phyloP scores from a whole-genome alignment of 2,797 vertebrate species.

The Hyperoplus lanceolatus region DNA sequence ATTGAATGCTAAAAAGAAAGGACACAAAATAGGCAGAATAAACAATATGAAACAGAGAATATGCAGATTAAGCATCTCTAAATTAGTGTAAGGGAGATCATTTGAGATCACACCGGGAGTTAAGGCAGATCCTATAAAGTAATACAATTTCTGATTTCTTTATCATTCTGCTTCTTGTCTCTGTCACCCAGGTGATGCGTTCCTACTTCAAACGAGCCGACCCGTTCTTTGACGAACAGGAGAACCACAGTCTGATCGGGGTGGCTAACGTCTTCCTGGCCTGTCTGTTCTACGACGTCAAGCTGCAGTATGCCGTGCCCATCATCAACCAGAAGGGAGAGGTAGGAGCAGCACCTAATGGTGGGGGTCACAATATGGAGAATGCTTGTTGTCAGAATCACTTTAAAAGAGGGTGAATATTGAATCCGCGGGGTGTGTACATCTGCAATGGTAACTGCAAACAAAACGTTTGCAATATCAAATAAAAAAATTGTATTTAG shows the following conservation, averaged over 20 bases:
- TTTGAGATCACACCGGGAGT: neutral
- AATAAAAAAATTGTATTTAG: too few species aligned
- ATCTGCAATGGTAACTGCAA: too few species aligned
- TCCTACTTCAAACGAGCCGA: constrained; percentile 94
- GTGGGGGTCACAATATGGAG: too few species aligned
- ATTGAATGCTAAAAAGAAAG: neutral
- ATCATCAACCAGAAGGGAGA: constrained; percentile 99
- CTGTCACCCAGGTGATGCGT: constrained; percentile 86
- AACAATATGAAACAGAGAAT: neutral
- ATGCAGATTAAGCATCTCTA: neutral
- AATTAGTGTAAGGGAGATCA: neutral
- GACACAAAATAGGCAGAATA: neutral
- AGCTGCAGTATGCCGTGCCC: constrained; percentile 96
- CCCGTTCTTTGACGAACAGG: constrained; percentile 96
- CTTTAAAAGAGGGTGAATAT: too few species aligned
- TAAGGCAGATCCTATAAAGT: neutral
- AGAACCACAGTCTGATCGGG: constrained; percentile 96
- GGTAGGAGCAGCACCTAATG: constrained; percentile 78
- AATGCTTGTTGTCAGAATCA: too few species aligned
- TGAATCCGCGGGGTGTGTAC: too few species aligned
- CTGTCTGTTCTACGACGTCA: constrained; percentile 93
- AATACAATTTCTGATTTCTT: neutral
- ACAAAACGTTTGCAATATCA: too few species aligned
- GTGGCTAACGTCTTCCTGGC: constrained; percentile 97
- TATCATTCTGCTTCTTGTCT: neutral